Evolutionary conservation across 2,113 vertebrate species (phyloP).

Genomic region (Tachysurus vachellii): DNA sequence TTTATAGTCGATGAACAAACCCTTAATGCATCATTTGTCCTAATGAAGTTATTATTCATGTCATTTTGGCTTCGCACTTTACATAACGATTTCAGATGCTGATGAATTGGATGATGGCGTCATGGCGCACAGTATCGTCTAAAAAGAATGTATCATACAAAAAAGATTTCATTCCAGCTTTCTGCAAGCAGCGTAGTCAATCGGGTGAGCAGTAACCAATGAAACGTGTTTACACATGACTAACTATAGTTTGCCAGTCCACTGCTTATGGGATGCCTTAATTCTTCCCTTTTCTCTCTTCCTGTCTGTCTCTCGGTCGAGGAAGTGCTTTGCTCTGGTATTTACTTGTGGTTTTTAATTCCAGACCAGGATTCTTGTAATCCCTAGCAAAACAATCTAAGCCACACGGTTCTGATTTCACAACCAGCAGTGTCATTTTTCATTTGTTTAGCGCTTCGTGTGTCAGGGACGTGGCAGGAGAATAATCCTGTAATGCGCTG

Average conservation of each 20-base stretch:
- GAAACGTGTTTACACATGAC: not conserved
- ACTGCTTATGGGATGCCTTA: not conserved
- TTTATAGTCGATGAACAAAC: not conserved
- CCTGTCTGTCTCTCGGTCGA: not conserved
- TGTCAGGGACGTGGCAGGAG: not conserved
- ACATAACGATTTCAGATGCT: not conserved
- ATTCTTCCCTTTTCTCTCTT: not conserved
- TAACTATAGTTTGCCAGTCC: not conserved
- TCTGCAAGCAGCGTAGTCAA: not conserved
- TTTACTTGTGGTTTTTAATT: conserved; percentile 33
- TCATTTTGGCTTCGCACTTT: conserved; percentile 4
- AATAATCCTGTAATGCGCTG: not conserved
- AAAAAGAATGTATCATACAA: no score
- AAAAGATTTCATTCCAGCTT: not conserved
- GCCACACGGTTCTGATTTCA: conserved; percentile 20
- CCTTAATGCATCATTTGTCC: not conserved
- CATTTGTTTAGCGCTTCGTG: conserved; percentile 5
- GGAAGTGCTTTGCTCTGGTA: conserved; percentile 8
- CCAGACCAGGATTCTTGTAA: conserved; percentile 51
- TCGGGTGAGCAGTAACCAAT: not conserved
- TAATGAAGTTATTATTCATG: not conserved
- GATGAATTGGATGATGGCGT: not conserved
- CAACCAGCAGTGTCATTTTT: conserved; percentile 28
- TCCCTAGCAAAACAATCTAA: conserved; percentile 45
- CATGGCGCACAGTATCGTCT: not conserved